Conservation (phyloP, 1,140 invertebrate species). For the Calephelis nemesis region DNA sequence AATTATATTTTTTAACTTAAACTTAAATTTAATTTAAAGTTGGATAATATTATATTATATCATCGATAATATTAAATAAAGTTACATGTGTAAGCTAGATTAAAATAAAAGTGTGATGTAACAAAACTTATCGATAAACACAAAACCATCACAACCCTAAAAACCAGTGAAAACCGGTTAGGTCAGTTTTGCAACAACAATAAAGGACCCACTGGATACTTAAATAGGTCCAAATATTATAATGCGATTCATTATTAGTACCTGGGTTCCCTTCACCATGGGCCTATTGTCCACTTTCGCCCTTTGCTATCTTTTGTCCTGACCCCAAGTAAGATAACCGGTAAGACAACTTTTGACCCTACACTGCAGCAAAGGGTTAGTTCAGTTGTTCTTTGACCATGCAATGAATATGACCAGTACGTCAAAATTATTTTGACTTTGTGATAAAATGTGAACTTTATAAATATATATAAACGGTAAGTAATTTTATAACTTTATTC, state of each 20-base stretch:
- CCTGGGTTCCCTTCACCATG: slow-evolving; percentile 43
- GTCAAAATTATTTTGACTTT: not conserved
- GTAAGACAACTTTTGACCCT: slow-evolving; percentile 76
- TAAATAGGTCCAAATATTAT: slow-evolving; percentile 78
- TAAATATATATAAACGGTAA: not conserved
- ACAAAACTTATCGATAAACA: slow-evolving; percentile 21
- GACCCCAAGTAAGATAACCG: slow-evolving; percentile 69
- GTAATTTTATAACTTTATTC: not conserved
- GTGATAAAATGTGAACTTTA: not conserved
- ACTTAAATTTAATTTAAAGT: not conserved
- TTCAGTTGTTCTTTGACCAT: slow-evolving; percentile 66
- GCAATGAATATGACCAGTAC: slow-evolving; percentile 29
- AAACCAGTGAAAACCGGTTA: slow-evolving; percentile 65
- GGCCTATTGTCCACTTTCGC: slow-evolving; percentile 68
- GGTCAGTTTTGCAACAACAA: slow-evolving; percentile 72
- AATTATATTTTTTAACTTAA: not conserved
- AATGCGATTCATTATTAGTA: slow-evolving; percentile 68
- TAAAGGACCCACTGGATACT: slow-evolving; percentile 71
- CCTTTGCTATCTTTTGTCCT: slow-evolving; percentile 55
- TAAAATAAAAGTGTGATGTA: not conserved
- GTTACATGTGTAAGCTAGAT: not conserved
- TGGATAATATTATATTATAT: not conserved
- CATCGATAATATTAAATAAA: not conserved
- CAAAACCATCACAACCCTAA: slow-evolving; percentile 40
- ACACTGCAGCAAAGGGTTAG: slow-evolving; percentile 53